Base-by-base conservation (phyloP, 2,888 invertebrate genomes). In the Scaptomyza caliginosa region DNA sequence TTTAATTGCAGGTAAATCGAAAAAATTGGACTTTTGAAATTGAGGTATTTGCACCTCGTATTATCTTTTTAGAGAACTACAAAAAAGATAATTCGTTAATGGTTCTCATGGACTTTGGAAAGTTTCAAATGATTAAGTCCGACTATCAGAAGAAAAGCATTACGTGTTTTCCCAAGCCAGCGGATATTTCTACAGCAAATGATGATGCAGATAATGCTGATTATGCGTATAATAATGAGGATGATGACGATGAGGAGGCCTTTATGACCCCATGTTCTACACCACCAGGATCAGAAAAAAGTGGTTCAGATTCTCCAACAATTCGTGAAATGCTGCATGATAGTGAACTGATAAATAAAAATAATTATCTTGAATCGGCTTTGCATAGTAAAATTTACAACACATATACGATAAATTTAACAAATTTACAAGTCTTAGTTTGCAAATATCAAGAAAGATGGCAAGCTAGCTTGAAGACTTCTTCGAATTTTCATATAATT, bases 31-130 rank as follows among this genome's bases (percentile, higher is more conserved):
- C 96, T 71, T 92, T 98, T 67, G 95, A 97, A 88, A 93, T 98
- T 76, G 97, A 98, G 91, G 96, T 99, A 71, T 96, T 96, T 4
- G 98, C 98, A 2, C 98, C 98, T 0, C 97, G 98, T 90, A 96
- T 99, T 72, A 94, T 98, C 79, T 93, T 98, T 70, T 96, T 97
- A 36, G 97, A 98, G 89, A 94, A 95, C 87, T 95, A 96, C 89
- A 93, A 93, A 46, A 95, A 95, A 79, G 93, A 94, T 54, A 96
- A 95, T 88, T 94, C 95, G 0, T 93, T 95, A 8, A 94, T 96
- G 79, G 94, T 98, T 49, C 93, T 98, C 51, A 95, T 98, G 43
- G 98, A 98, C 92, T 96, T 99, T 90, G 99, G 99, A 11, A 94
- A 96, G 69, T 93, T 99, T 72, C 88, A 91, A 67, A 66, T 91